A percentile compares a stretch with the other conserved stretches of the same genome.
Conservation (phyloP, 2,113 vertebrate species). For the Ploceus nigricollis region DNA sequence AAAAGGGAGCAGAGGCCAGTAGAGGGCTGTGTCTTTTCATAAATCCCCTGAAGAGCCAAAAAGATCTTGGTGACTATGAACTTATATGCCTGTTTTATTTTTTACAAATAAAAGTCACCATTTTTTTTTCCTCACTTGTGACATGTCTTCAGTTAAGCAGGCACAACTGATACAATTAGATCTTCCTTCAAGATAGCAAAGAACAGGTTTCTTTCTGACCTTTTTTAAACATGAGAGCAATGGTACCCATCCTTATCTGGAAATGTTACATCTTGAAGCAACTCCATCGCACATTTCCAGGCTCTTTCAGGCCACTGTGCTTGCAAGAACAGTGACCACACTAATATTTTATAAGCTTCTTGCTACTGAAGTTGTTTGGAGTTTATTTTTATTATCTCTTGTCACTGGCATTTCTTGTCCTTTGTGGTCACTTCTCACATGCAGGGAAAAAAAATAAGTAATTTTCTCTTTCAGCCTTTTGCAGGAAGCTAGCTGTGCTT, state of each 20-base stretch:
- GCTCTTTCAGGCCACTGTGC: background rate
- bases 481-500: background rate
- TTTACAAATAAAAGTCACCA: accelerated
- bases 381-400: background rate
- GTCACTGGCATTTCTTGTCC: background rate
- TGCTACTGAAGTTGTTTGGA: background rate
- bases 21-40: slow-evolving; percentile 35
- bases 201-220: background rate
- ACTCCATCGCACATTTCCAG: background rate
- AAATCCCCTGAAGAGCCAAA: background rate
- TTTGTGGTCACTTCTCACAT: background rate
- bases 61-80: background rate
- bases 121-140: background rate
- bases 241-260: background rate
- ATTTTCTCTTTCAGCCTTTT: background rate
- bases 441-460: accelerated
- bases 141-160: background rate
- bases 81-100: background rate
- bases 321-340: background rate
- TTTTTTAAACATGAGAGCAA: background rate
- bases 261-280: background rate
- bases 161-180: background rate
- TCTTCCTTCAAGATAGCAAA: background rate
- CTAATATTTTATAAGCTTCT: background rate
- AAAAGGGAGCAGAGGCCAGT: background rate